phyloP scores from a whole-genome alignment of 2,888 invertebrate genomes.

The Sphaeridia pumilis region DNA sequence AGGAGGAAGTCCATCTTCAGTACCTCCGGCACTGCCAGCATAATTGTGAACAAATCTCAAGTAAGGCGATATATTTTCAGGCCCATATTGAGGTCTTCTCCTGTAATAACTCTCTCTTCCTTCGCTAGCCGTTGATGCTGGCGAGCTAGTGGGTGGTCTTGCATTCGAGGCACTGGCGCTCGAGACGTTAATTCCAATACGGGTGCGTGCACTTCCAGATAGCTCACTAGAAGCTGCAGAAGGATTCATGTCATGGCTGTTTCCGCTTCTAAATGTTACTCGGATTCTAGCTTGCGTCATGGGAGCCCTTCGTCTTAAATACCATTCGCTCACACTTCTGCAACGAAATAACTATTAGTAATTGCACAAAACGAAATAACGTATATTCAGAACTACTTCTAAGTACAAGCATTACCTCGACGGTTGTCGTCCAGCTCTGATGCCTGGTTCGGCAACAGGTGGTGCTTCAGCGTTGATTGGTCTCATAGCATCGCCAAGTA shows the following conservation, averaged over 20 bases:
- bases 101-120: too few species aligned
- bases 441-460: too few species aligned
- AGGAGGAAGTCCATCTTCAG: slow-evolving; percentile 2
- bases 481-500: too few species aligned
- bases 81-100: not conserved
- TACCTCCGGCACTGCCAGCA: not conserved
- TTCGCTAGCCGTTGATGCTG: not conserved
- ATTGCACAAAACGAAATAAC: too few species aligned
- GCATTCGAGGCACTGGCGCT: slow-evolving; percentile 8
- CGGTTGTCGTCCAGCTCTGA: not conserved
- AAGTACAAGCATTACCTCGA: too few species aligned
- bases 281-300: slow-evolving; percentile 1
- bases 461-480: too few species aligned
- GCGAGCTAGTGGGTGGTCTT: slow-evolving; percentile 1
- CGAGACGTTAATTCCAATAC: slow-evolving; percentile 14
- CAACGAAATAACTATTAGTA: too few species aligned
- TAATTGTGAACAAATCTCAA: slow-evolving; percentile 1
- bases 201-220: slow-evolving; percentile 25
- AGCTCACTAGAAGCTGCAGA: slow-evolving; percentile 13
- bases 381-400: too few species aligned
- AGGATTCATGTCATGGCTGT: not conserved
- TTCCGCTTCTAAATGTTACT: slow-evolving; percentile 4
- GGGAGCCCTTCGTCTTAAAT: not conserved
- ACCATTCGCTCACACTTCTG: slow-evolving; percentile 6
- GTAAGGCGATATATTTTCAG: slow-evolving; percentile 1